Base-by-base conservation (phyloP, 2,797 vertebrate genomes). In the Trachops cirrhosus region DNA sequence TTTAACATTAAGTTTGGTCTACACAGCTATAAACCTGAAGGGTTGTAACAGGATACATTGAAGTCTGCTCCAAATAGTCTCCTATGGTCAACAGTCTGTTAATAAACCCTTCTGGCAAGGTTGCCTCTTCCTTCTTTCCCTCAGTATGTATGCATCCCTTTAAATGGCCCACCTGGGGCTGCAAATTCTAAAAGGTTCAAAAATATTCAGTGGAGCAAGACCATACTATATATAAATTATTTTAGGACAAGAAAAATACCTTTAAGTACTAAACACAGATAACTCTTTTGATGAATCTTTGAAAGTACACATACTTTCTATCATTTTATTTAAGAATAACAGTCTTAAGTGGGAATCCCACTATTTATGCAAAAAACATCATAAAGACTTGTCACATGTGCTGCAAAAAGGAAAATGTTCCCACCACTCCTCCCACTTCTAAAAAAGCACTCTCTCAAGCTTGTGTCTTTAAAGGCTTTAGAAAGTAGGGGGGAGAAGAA, bases 271-370 rank as follows among this genome's bases (percentile, higher is more conserved):
- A 88, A 84, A 89, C 32, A 41, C 39, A 79, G 44, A 62, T n/a
- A 62, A 18, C 14, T 64, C 37, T 57, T 70, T 64, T 86, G 77
- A 77, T 50, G 46, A 95, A 26, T 57, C 74, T 79, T 80, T 78
- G 92, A 89, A 88, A 77, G 82, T 26, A 86, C 90, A 90, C 15
- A 15, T 44, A 2, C n/a, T 77, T 96, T 90, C 67, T 7, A 71
- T 87, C 64, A 70, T 95, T 93, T 89, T 91, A 86, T 73, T 94
- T 83, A 80, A 94, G 48, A 93, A 67, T 39, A 86, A 75, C 50
- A 68, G 7, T 50, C 57, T 87, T 93, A 64, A 48, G 73, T 68
- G 83, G 84, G 54, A 90, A 90, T 78, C 39, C 67, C 62, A 88
- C 41, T 62, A 37, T 75, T 52, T 86, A 83, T 85, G 70, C 59